Base-by-base conservation (phyloP, 2,888 invertebrate species). In the Melieria omissa region DNA sequence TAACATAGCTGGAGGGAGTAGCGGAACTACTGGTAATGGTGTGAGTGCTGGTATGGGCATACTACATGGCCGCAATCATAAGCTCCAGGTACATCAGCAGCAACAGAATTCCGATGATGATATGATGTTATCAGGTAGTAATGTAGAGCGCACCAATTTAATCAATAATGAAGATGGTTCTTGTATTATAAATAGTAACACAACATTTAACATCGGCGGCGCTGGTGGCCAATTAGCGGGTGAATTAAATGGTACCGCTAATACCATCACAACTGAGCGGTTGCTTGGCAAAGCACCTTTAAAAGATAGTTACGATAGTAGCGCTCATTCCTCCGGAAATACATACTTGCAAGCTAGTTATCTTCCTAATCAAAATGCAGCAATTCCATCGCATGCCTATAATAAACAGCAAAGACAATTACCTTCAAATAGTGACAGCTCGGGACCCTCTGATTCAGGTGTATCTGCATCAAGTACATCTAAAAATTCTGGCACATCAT, bases 121-220 rank as follows among this genome's bases (percentile, higher is more conserved):
- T 70, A 80, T 85, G 77, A 80, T 80, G 75, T 72, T 83, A 74
- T 65, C 81, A 74, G 82, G 80, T 73, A 80, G 78, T 71, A 81
- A 81, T 80, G 83, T 84, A 71, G 86, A 85, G 77, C 81, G 83
- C 73, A 80, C 83, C 64, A 85, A 84, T 78, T 80, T 86, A 71
- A 85, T 85, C 61, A 82, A 75, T 75, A 82, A 77, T 70, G 79
- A 78, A 68, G 77, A 73, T 60, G 76, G 73, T 62, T 62, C 62
- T 62, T 62, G 54, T 63, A 73, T 69, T 60, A 64, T 71, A 42
- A 73, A 68, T 46, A 77, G 79, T 45, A 75, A 71, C 10, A 76
- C 72, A 52, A 77, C 76, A 60, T 72, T 74, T 1, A 46, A 52
- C 4, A 14, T 49, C 49, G 42, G 47, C 42, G 49, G 41, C 16